These are phyloP conservation scores for Argyra leucocephala DNA, from an alignment of 2,888 invertebrate species.

Conservation along the genomic window DNA sequence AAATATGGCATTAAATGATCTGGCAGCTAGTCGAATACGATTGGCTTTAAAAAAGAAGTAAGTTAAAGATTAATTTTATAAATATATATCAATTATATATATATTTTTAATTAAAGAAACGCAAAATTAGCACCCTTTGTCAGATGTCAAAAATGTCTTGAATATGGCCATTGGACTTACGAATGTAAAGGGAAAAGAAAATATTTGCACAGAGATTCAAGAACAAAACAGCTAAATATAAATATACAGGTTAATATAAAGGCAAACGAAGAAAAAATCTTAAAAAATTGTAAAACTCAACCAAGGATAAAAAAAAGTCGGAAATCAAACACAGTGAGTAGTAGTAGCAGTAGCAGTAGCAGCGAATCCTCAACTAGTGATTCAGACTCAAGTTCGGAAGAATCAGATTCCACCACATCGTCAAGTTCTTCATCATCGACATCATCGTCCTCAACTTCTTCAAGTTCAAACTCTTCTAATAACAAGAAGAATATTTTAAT, in stretches of 20 bases:
- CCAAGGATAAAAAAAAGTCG: constrained; percentile 24
- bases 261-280: constrained; percentile 13
- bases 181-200: constrained; percentile 87
- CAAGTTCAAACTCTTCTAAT: constrained; percentile 29
- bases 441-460: constrained; percentile 25
- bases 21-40: constrained; percentile 39
- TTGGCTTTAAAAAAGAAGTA: constrained; percentile 39
- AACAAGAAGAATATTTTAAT: background rate
- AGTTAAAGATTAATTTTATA: constrained; percentile 9
- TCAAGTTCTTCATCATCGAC: constrained; percentile 23
- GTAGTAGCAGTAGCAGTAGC: constrained; percentile 8
- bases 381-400: background rate
- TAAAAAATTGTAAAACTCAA: constrained; percentile 19
- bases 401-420: background rate
- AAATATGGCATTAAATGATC: constrained; percentile 34
- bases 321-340: constrained; percentile 23
- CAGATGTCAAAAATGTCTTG: constrained; percentile 85
- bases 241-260: constrained; percentile 41
- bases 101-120: constrained; percentile 39
- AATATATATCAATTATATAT: background rate
- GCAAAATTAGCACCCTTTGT: constrained; percentile 55
- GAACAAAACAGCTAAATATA: constrained; percentile 69
- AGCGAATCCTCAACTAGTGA: background rate
- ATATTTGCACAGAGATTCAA: constrained; percentile 71
- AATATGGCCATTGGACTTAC: constrained; percentile 90